phyloP scores from a whole-genome alignment of 2,113 vertebrate species.

The Emydura subglobosa region DNA sequence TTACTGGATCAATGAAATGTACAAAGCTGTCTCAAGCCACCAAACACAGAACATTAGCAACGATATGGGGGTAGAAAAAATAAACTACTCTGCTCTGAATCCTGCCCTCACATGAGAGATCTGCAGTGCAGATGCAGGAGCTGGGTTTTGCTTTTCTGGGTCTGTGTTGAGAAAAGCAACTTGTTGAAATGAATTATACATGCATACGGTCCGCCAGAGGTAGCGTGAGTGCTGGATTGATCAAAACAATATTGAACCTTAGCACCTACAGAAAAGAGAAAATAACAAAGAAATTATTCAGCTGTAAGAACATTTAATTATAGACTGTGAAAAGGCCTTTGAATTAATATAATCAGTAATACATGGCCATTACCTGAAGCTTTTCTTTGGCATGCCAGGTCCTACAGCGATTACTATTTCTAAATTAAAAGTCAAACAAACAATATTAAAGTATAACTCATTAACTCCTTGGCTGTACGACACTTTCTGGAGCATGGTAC shows the following conservation, averaged over 20 bases:
- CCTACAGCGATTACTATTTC: constrained; percentile 15
- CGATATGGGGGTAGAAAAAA: constrained; percentile 1
- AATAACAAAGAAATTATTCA: constrained; percentile 29
- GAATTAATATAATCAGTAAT: constrained; percentile 69
- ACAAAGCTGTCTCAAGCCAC: not conserved
- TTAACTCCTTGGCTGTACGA: not conserved
- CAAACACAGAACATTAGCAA: constrained; percentile 22
- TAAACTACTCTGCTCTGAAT: not conserved
- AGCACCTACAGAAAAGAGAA: not conserved
- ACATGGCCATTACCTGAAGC: constrained; percentile 46
- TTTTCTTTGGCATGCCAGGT: constrained; percentile 34
- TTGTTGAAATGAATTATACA: not conserved
- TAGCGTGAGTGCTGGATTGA: not conserved
- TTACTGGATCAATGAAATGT: constrained; percentile 35
- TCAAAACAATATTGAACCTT: not conserved
- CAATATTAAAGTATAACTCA: constrained; percentile 18
- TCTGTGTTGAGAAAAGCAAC: not conserved
- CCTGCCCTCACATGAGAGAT: not conserved
- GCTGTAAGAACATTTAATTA: constrained; percentile 63
- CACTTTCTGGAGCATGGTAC: not conserved
- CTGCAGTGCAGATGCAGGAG: not conserved
- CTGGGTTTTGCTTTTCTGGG: not conserved
- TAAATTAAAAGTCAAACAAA: constrained; percentile 61
- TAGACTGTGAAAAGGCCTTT: constrained; percentile 38
- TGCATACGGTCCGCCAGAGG: not conserved